Evolutionary conservation across 1,140 invertebrate species (phyloP), one percentile per base, ranked within the genome.

Genomic region (Drosophila gunungcola): DNA sequence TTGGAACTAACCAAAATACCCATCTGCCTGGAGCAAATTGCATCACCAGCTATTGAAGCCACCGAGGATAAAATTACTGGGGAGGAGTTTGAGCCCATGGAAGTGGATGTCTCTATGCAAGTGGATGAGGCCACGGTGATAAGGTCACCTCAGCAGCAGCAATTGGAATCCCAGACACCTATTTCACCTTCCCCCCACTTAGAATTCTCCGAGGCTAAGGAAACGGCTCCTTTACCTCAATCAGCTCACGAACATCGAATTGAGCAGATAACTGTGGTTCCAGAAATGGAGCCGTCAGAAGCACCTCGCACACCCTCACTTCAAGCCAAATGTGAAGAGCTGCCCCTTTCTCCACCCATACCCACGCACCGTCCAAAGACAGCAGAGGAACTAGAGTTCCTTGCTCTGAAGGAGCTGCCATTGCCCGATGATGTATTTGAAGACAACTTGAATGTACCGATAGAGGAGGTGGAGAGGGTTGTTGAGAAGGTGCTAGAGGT

Each of bases 301-400:
- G 11, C 56, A 12, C 45, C 64, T 7, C 32, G 45, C 1, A 11
- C 42, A 13, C 32, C 54, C 2, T 29, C 42, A 21, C 11, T 56
- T 25, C 51, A 67, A 32, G 32, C 49, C 2, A 41, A 13, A 13
- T 46, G 2, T 1, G 32, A 5, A 12, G 34, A 49, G 2, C 3
- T 54, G 1, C 16, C 45, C 1, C 5, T 13, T 7, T 81, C 83
- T 6, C 83, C 82, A n/a, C 82, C 82, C 3, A 86, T 86, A 73
- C 82, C 82, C 13, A 86, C 83, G 25, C 83, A 82, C 51, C 81
- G 80, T 2, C 29, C 51, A 3, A 84, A 82, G 38, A 75, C 78
- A 10, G 16, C 49, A 10, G 68, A 75, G 21, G 83, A 86, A 46
- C 7, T 86, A 5, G 43, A 62, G 16, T 48, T 68, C 12, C 1